phyloP scores from a whole-genome alignment of 1,140 invertebrate genomes.

The Drosophila subpulchrella region DNA sequence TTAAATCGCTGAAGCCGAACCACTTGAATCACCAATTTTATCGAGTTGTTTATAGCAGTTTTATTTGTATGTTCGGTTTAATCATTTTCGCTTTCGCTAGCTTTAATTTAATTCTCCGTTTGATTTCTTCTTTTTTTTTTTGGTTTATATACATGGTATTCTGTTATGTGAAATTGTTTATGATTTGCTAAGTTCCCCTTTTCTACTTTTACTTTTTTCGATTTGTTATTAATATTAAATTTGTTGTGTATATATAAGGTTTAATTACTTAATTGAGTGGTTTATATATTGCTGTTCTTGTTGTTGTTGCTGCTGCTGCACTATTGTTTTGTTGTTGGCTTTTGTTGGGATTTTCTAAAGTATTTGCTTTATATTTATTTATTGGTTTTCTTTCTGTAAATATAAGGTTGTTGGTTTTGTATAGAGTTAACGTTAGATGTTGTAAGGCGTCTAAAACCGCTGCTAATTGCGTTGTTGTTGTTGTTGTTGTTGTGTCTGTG shows the following conservation, averaged over 20 bases:
- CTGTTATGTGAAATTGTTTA: constrained; percentile 28
- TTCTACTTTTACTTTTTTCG: constrained; percentile 11
- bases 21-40: constrained; percentile 3
- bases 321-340: constrained; percentile 38
- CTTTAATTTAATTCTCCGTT: constrained; percentile 27
- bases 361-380: constrained; percentile 15
- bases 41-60: constrained; percentile 4
- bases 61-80: constrained; percentile 7
- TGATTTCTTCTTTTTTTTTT: constrained; percentile 9
- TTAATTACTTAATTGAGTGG: constrained; percentile 57
- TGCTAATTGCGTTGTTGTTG: constrained; percentile 60
- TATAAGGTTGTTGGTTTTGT: constrained; percentile 14
- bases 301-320: constrained; percentile 10
- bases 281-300: constrained; percentile 42
- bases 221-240: constrained; percentile 18
- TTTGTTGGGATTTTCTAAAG: constrained; percentile 30
- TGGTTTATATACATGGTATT: constrained; percentile 33
- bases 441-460: constrained; percentile 73
- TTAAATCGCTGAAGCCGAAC: background rate
- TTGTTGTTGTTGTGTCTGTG: constrained; percentile 25
- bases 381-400: background rate
- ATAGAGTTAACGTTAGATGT: constrained; percentile 37
- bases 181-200: constrained; percentile 21
- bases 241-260: constrained; percentile 36
- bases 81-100: constrained; percentile 1